Conservation (phyloP, 1,140 invertebrate genomes). For the Latrodectus geometricus region DNA sequence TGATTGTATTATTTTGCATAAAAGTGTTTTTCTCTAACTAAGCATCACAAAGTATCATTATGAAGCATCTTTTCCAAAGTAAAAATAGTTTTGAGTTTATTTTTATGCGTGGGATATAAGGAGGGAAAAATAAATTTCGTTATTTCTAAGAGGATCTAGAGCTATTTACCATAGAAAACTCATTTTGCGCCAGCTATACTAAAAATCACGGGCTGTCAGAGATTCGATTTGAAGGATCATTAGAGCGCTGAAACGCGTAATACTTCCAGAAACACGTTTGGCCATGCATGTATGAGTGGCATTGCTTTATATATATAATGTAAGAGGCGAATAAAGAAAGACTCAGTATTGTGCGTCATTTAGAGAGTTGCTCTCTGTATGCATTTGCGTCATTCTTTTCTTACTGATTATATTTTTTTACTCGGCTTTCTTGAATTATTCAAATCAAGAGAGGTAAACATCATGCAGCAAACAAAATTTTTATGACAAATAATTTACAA, state of each 20-base stretch:
- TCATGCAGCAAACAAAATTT: not conserved
- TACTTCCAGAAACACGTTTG: not conserved
- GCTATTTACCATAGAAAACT: conserved; percentile 46
- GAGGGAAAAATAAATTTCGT: not conserved
- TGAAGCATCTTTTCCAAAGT: too few relatives aligned
- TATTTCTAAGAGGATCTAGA: not conserved
- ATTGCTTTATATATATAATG: not conserved
- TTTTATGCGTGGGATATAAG: not conserved
- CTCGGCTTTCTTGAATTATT: not conserved
- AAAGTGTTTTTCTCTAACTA: too few relatives aligned
- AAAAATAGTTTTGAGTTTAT: not conserved
- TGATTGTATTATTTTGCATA: too few relatives aligned
- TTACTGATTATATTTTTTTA: not conserved
- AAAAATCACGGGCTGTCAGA: conserved; percentile 14
- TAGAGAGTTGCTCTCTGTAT: not conserved
- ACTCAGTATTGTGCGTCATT: not conserved
- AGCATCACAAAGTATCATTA: too few relatives aligned
- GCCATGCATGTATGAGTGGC: not conserved
- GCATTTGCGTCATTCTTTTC: not conserved
- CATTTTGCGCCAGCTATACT: conserved; percentile 26
- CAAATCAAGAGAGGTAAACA: not conserved
- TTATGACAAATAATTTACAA: not conserved
- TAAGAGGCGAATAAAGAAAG: not conserved
- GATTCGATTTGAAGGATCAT: conserved; percentile 44
- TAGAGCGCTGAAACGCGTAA: conserved; percentile 19